A percentile compares a stretch with the other conserved stretches of the same genome.
phyloP scores from a whole-genome alignment of 2,113 vertebrate species.

The Sarotherodon lohbergeri region DNA sequence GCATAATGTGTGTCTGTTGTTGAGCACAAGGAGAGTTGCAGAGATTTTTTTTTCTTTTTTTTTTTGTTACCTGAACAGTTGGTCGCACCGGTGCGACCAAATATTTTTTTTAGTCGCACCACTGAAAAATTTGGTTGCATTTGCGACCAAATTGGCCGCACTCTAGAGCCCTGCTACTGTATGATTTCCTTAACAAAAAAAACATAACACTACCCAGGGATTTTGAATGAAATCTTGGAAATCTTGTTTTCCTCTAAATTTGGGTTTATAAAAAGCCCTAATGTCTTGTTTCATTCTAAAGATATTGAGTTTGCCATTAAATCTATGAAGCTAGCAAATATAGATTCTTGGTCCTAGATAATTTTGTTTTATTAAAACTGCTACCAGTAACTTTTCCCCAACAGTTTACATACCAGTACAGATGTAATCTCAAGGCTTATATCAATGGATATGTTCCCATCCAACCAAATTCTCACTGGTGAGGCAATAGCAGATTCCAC shows the following conservation, averaged over 20 bases:
- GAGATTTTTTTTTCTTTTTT: too few relatives aligned
- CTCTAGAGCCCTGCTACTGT: neutral
- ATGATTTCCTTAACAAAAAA: neutral
- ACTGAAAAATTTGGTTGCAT: too few relatives aligned
- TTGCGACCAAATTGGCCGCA: too few relatives aligned
- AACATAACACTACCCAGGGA: neutral
- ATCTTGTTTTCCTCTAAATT: neutral
- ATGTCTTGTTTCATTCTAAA: neutral
- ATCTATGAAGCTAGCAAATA: neutral
- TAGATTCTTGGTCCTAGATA: neutral
- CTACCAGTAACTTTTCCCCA: neutral
- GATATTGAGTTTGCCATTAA: neutral
- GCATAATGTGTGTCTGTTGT: too few relatives aligned
- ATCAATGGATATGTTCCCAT: neutral
- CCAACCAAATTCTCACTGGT: neutral
- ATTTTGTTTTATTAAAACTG: neutral
- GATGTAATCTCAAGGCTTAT: neutral
- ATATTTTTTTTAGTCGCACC: too few relatives aligned
- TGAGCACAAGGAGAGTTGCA: too few relatives aligned
- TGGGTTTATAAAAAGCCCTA: neutral
- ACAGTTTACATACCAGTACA: neutral
- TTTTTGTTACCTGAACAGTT: too few relatives aligned
- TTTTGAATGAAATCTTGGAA: neutral
- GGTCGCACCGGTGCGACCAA: too few relatives aligned
- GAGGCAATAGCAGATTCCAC: neutral